Base-by-base conservation (phyloP, 2,888 invertebrate species). In the Emmelina monodactyla region DNA sequence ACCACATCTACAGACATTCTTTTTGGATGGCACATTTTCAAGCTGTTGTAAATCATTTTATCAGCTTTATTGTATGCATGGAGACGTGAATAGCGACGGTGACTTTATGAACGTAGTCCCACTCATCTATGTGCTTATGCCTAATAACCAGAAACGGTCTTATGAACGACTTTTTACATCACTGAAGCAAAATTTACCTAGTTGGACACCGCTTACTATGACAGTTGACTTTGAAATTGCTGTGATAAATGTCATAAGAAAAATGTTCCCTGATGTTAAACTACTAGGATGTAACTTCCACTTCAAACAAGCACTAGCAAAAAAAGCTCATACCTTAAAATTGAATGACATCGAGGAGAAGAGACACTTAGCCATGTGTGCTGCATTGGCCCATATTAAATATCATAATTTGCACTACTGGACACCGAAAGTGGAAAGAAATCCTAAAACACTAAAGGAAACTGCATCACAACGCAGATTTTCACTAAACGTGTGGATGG, bases 281-380 rank as follows among this genome's bases (percentile, higher is more conserved):
- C 14, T 30, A 22, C 16, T 15, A 35, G 31, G 31, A 32, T 39
- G 34, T 22, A 39, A 39, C 28, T 39, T 39, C 28, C 36, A 37
- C 15, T 39, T 39, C 29, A 34, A 36, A 25, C 37, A 39, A 19
- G 37, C 39, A n/a, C 19, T 39, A 19, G 34, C 34, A n/a, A 34
- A 30, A 34, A 39, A 39, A 39, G 29, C 37, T 32, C 28, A 32
- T 33, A 22, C 31, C 34, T 32, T 34, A 32, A 31, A 39, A 32
- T 25, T 33, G 28, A 7, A 9, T 25, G 11, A 9, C 3, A 11
- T 7, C 3, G 25, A 25, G 25, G 25, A 25, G n/a, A 39, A 35
- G 28, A 36, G 14, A 32, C 36, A 39, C 34, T 32, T 39, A 39
- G 39, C 34, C 29, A 37, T 33, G 37, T 39, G 37, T 39, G 36